These are phyloP conservation scores for Lottia scabra DNA, from an alignment of 2,888 invertebrate species.

Conservation along the genomic window DNA sequence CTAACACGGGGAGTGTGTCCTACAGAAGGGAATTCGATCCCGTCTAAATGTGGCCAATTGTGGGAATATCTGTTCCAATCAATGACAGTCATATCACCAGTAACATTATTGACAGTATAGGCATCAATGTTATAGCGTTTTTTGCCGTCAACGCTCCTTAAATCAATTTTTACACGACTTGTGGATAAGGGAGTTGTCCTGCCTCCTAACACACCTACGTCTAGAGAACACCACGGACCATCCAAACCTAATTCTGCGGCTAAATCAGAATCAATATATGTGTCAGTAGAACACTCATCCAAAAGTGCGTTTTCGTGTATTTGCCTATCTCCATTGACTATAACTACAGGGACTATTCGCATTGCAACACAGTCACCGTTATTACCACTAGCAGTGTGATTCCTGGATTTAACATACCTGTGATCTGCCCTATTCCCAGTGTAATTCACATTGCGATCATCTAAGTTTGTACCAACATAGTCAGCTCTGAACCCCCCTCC, in stretches of 20 bases:
- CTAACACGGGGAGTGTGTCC: slow-evolving; percentile 6
- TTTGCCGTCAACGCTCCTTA: background rate
- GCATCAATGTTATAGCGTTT: background rate
- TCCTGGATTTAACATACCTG: too few relatives aligned
- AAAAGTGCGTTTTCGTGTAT: background rate
- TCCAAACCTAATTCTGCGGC: slow-evolving; percentile 11
- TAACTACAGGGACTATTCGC: background rate
- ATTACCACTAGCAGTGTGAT: background rate
- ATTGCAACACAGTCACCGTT: background rate
- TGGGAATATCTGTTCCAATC: background rate
- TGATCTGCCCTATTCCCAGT: too few relatives aligned
- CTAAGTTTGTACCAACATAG: too few relatives aligned
- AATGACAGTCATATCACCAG: slow-evolving; percentile 9
- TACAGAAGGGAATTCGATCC: slow-evolving; percentile 8
- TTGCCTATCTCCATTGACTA: background rate
- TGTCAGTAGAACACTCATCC: background rate
- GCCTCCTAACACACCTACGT: slow-evolving; percentile 3
- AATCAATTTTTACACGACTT: background rate
- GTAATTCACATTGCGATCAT: too few relatives aligned
- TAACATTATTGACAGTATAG: slow-evolving; percentile 11
- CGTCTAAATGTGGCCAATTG: slow-evolving; percentile 12
- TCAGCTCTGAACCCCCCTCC: too few relatives aligned
- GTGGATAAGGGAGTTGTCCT: background rate
- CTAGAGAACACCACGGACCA: background rate
- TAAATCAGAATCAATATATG: background rate